Conservation (phyloP, 2,113 vertebrate species). For the Bubo blakistoni region DNA sequence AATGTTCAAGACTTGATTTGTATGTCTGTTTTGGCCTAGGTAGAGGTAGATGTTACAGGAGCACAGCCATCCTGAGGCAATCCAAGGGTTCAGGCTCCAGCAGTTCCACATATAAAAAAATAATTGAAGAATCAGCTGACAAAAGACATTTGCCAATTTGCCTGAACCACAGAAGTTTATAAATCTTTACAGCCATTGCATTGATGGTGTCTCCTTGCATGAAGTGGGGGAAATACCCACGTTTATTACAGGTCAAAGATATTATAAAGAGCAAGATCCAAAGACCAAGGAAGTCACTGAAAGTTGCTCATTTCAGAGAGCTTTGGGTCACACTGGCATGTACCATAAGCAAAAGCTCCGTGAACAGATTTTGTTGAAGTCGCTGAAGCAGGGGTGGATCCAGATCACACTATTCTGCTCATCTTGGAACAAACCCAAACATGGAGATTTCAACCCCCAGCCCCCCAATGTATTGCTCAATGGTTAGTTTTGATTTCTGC, state of each 20-base stretch:
- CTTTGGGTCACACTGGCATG: background rate
- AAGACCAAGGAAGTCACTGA: background rate
- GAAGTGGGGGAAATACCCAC: background rate
- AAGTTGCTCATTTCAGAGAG: background rate
- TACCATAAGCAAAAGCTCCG: background rate
- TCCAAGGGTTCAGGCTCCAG: background rate
- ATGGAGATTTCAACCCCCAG: background rate
- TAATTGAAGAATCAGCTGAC: background rate
- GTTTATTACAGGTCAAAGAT: background rate
- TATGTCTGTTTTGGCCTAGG: background rate
- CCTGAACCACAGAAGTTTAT: background rate
- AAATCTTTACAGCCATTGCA: background rate
- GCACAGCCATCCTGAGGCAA: background rate
- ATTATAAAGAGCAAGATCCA: background rate
- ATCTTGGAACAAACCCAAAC: background rate
- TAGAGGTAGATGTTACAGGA: background rate
- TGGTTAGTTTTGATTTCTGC: slow-evolving; percentile 15
- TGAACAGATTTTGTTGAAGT: background rate
- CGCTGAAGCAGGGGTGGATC: background rate
- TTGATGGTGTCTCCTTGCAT: background rate
- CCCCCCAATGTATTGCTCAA: background rate
- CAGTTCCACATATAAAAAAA: background rate
- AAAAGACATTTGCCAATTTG: background rate
- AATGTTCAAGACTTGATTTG: background rate
- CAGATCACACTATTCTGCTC: background rate